A percentile compares a stretch with the other conserved stretches of the same genome.
These are phyloP conservation scores for Lepilemur septentrionalis DNA, from an alignment of 2,797 vertebrate species.

Conservation along the genomic window DNA sequence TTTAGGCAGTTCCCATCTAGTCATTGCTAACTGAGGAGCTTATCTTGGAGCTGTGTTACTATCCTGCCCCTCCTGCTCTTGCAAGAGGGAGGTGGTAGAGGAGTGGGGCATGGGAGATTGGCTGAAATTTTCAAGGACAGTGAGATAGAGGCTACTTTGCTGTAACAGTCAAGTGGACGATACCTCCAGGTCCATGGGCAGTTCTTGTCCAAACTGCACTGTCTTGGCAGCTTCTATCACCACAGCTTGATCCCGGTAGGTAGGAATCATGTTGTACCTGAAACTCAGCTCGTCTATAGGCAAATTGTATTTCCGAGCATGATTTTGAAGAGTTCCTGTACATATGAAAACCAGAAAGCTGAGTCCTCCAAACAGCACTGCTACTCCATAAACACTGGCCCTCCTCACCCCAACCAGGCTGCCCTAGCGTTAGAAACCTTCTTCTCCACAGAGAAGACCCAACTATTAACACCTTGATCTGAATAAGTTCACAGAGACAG, in stretches of 20 bases:
- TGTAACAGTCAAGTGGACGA: background rate
- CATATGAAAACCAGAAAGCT: background rate
- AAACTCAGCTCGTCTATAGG: slow-evolving; percentile 93
- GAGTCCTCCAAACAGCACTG: background rate
- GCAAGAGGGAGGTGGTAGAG: background rate
- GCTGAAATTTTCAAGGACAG: background rate
- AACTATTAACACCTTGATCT: background rate
- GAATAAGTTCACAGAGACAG: background rate
- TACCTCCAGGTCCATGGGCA: slow-evolving; percentile 89
- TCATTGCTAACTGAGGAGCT: background rate
- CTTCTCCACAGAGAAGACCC: background rate
- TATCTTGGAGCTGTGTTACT: background rate
- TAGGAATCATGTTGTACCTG: slow-evolving; percentile 86
- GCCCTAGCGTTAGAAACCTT: background rate
- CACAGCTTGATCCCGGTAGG: slow-evolving; percentile 87
- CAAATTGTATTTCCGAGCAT: slow-evolving; percentile 89
- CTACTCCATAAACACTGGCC: background rate
- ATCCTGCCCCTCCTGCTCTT: background rate
- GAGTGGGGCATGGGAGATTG: background rate
- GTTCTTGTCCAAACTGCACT: slow-evolving; percentile 77
- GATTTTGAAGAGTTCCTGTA: slow-evolving; percentile 91
- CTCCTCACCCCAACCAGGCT: background rate
- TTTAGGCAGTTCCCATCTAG: background rate
- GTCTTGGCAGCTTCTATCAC: slow-evolving; percentile 85
- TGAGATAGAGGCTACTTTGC: background rate